These are phyloP conservation scores for Lucifuga dentata DNA, from an alignment of 2,113 vertebrate species.

Conservation along the genomic window DNA sequence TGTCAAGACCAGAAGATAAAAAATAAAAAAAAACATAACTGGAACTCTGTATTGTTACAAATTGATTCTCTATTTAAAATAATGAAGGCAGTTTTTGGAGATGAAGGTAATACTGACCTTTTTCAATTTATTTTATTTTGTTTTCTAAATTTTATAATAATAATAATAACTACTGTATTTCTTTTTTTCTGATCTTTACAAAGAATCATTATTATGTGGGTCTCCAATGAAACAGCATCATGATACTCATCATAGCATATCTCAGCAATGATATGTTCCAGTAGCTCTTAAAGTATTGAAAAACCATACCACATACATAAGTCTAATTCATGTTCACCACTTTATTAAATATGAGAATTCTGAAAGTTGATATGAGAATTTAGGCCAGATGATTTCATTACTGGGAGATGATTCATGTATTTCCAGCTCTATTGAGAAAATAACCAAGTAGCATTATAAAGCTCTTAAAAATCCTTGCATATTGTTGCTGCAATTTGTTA, in stretches of 20 bases:
- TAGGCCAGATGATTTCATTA: no score
- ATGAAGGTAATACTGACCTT: conserved; percentile 4
- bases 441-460: not conserved
- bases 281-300: no score
- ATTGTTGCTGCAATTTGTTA: conserved; percentile 21
- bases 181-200: no score
- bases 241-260: not conserved
- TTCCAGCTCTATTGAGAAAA: not conserved
- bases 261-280: not conserved
- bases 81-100: not conserved
- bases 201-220: conserved; percentile 3
- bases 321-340: not conserved
- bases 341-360: no score
- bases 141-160: no score
- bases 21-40: not conserved
- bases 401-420: no score
- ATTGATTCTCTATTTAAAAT: no score
- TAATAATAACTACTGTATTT: no score
- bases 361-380: no score
- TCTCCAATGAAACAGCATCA: not conserved
- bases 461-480: no score
- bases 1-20: not conserved
- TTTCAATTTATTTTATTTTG: no score
- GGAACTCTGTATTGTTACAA: not conserved
- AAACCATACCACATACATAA: not conserved